phyloP scores from a whole-genome alignment of 2,888 invertebrate genomes.

The Diabrotica balteata region DNA sequence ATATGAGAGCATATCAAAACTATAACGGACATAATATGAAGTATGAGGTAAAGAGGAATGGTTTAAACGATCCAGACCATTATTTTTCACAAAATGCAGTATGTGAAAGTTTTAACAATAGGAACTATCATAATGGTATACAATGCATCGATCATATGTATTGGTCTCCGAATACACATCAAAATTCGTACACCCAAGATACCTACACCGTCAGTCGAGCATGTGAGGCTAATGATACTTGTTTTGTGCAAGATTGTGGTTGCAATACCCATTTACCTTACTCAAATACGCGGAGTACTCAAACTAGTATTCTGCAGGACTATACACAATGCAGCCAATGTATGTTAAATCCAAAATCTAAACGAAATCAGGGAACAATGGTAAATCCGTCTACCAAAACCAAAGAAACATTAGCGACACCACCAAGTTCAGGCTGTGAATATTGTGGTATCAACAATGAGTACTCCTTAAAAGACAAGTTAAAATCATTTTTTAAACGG shows the following conservation, averaged over 20 bases:
- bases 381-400: neutral
- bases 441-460: too few species aligned
- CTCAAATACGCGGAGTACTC: constrained; percentile 1
- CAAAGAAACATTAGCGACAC: neutral
- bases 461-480: too few species aligned
- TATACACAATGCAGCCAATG: neutral
- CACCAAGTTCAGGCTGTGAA: too few species aligned
- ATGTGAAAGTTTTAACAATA: neutral
- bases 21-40: neutral
- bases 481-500: too few species aligned
- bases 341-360: neutral
- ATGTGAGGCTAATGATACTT: neutral
- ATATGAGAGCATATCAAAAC: neutral
- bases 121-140: neutral
- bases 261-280: neutral
- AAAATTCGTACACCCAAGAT: neutral
- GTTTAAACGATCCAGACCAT: constrained; percentile 2
- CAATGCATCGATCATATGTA: neutral
- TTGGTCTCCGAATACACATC: neutral
- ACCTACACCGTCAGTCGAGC: neutral
- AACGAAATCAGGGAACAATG: constrained; percentile 1
- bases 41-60: neutral
- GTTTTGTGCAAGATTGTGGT: neutral
- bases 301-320: neutral
- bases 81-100: neutral